phyloP scores from a whole-genome alignment of 1,140 invertebrate species.

The Tyrophagus putrescentiae region DNA sequence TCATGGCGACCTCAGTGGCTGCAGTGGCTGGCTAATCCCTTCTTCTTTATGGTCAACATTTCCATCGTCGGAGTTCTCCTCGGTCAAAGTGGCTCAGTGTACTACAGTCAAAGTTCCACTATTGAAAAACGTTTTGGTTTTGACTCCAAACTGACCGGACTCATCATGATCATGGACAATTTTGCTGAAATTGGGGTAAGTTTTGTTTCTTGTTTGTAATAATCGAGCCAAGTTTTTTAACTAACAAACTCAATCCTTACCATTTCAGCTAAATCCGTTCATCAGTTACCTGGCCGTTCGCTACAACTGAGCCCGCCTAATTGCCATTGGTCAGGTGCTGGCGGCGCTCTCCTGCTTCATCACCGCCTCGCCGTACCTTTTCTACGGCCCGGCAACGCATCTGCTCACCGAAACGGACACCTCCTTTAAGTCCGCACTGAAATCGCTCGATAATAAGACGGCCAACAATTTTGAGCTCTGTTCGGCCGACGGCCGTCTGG shows the following conservation, averaged over 20 bases:
- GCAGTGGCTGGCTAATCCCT: constrained; percentile 56
- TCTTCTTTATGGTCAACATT: constrained; percentile 53
- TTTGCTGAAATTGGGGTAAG: constrained; percentile 21
- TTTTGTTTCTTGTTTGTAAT: no score
- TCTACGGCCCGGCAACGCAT: constrained; percentile 56
- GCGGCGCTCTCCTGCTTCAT: constrained; percentile 50
- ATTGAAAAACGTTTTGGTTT: constrained; percentile 65
- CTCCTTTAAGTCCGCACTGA: no score
- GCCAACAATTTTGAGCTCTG: neutral
- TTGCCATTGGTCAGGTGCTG: constrained; percentile 49
- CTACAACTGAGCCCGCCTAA: constrained; percentile 51
- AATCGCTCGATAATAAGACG: constrained; percentile 32
- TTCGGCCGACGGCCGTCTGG: neutral
- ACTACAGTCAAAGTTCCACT: constrained; percentile 48
- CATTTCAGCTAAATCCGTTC: constrained; percentile 31
- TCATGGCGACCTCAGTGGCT: constrained; percentile 46
- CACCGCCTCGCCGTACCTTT: constrained; percentile 47
- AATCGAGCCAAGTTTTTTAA: no score
- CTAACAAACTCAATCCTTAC: no score
- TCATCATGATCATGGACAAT: constrained; percentile 29
- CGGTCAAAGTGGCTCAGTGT: constrained; percentile 57
- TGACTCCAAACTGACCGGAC: constrained; percentile 53
- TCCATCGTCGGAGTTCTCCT: constrained; percentile 54
- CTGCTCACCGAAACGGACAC: constrained; percentile 46
- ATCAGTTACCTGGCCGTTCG: constrained; percentile 49